phyloP scores from a whole-genome alignment of 2,888 invertebrate genomes.

The Drosophila merina region DNA sequence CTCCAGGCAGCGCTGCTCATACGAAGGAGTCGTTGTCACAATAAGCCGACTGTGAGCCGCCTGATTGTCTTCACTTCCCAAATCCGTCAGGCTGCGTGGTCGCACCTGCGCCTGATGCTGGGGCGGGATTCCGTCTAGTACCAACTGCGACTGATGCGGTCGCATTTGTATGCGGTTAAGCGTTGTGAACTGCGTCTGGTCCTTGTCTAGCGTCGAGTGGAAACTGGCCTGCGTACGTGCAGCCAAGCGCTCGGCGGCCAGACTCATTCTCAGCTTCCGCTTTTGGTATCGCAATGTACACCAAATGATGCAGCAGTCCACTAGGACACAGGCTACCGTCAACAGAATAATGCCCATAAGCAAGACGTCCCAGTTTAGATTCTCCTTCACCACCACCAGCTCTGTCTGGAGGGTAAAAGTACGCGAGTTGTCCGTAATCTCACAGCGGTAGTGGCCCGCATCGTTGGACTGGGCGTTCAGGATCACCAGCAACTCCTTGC shows the following conservation, averaged over 20 bases:
- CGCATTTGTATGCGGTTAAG: constrained; percentile 75
- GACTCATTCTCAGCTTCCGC: constrained; percentile 60
- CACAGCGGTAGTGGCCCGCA: constrained; percentile 95
- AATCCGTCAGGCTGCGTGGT: constrained; percentile 73
- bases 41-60: constrained; percentile 70
- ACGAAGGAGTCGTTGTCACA: constrained; percentile 75
- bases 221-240: constrained; percentile 52
- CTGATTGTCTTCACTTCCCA: constrained; percentile 52
- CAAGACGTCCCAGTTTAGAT: constrained; percentile 80
- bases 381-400: constrained; percentile 76
- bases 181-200: constrained; percentile 80
- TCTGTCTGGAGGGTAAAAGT: constrained; percentile 75
- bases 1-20: constrained; percentile 75
- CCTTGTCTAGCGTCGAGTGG: constrained; percentile 65
- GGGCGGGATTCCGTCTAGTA: constrained; percentile 49
- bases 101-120: constrained; percentile 52
- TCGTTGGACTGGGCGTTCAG: constrained; percentile 91
- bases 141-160: constrained; percentile 59
- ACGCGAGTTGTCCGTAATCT: constrained; percentile 89
- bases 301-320: constrained; percentile 90
- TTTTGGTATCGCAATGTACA: constrained; percentile 69
- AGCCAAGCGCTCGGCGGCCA: constrained; percentile 31
- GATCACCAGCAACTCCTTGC: constrained; percentile 94
- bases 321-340: constrained; percentile 94
- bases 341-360: constrained; percentile 93